Base-by-base conservation (phyloP, 92 coral and sea anemone genomes). In the Phenganax subtilis region DNA sequence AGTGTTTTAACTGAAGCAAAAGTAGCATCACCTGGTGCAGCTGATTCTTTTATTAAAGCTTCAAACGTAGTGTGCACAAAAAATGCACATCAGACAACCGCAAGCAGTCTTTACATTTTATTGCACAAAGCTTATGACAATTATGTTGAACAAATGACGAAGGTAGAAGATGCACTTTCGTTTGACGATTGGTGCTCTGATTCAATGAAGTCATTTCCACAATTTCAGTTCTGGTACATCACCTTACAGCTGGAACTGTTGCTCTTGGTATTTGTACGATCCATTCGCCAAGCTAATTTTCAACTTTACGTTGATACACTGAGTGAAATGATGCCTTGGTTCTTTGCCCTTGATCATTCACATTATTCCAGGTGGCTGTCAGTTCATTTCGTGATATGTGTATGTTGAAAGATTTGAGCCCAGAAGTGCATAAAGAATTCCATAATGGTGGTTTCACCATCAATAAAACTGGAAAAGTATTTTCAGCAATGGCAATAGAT, bases 401-500 rank as follows among this genome's bases (percentile, higher is more conserved):
- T 47, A 29, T 54, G 52, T 62, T 75, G 29, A 74, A 74, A 74
- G 61, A 74, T 74, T n/a, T 51, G 58, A 58, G 30, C 58, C 73
- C 82, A 27, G 82, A 79, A 56, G 82, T 79, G 31, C 27, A 47
- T 61, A 25, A 72, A 79, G 29, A 79, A 55, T 79, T 79, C 82
- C 55, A 79, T 31, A 63, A 79, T 15, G 57, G 83, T 9, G 6
- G 37, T 0, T 60, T 65, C n/a, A 68, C 83, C n/a, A 25, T 80
- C 52, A 58, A 54, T 27, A 70, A 68, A n/a, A 58, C 37, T 29
- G 83, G 60, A 9, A 63, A 63, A 51, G n/a, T 16, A 25, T 84
- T 84, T 76, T 84, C 86, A 47, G 55, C 86, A 52, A 84, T 75
- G 37, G 83, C 82, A 51, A 75, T 64, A 73, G 76, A 82, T 67